Evolutionary conservation across 2,113 vertebrate species (phyloP).

Genomic region (Thermophis baileyi): DNA sequence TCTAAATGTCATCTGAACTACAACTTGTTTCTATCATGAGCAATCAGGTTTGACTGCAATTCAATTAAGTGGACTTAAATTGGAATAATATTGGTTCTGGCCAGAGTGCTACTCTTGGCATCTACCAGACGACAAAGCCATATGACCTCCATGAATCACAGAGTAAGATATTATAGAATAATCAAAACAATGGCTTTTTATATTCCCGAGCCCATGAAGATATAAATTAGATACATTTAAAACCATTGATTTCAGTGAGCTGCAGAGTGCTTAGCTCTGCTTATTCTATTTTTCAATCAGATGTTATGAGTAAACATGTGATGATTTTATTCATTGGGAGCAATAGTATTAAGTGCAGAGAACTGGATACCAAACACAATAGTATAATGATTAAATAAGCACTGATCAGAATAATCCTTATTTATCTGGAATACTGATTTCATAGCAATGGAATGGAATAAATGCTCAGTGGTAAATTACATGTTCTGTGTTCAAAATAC

Average conservation of each 20-base stretch:
- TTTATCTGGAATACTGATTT: neutral
- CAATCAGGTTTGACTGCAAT: slow-evolving; percentile 14
- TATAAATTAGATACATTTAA: neutral
- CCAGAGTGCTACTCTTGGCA: neutral
- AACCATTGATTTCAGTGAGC: neutral
- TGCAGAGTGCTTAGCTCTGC: neutral
- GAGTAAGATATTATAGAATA: neutral
- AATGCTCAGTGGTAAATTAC: neutral
- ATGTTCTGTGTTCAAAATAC: neutral
- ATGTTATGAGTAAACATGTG: neutral
- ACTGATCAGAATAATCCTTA: neutral
- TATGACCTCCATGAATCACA: neutral
- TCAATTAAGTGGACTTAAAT: slow-evolving; percentile 23
- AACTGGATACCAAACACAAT: neutral
- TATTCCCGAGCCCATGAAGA: neutral
- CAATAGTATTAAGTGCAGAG: neutral
- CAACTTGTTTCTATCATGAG: neutral
- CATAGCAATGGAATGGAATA: neutral
- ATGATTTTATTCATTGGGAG: neutral
- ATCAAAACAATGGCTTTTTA: neutral
- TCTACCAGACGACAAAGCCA: slow-evolving; percentile 3
- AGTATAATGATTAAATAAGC: neutral
- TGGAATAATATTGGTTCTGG: slow-evolving; percentile 20
- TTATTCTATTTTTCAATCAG: neutral
- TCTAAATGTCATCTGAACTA: slow-evolving; percentile 10